phyloP scores from a whole-genome alignment of 2,797 vertebrate species.

The Spinus pinus region DNA sequence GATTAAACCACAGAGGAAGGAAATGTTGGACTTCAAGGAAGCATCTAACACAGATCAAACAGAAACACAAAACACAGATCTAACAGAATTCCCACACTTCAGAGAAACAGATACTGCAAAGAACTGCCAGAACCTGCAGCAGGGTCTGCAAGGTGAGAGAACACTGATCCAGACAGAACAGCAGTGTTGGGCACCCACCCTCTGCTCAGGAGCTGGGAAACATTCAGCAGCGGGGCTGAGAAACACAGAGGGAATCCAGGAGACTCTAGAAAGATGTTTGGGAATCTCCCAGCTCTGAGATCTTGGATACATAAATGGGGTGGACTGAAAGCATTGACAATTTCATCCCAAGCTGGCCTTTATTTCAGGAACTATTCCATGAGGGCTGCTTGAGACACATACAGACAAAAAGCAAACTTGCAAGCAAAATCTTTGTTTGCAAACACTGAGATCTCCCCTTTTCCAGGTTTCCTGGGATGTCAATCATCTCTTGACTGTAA shows the following conservation, averaged over 20 bases:
- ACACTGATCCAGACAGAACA: not conserved
- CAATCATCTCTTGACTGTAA: not conserved
- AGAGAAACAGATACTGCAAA: not conserved
- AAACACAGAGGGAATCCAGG: not conserved
- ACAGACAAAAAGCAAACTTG: not conserved
- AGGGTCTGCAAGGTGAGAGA: not conserved
- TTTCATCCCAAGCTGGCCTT: not conserved
- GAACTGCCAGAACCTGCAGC: not conserved
- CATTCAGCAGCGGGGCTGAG: not conserved
- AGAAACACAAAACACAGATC: not conserved
- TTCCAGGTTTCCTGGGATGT: not conserved
- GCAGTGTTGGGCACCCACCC: not conserved
- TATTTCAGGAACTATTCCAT: not conserved
- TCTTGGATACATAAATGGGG: not conserved
- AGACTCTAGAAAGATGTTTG: not conserved
- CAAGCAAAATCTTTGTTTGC: not conserved
- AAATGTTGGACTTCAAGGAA: not conserved
- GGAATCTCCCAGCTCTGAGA: not conserved
- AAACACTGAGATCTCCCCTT: not conserved
- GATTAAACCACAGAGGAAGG: slow-evolving; percentile 47
- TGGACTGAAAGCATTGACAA: not conserved
- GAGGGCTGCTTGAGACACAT: not conserved
- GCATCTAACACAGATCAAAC: not conserved
- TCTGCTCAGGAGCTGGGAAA: not conserved
- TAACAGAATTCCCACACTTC: not conserved